phyloP scores from a whole-genome alignment of 2,888 invertebrate genomes.

The Cordilura impudica region DNA sequence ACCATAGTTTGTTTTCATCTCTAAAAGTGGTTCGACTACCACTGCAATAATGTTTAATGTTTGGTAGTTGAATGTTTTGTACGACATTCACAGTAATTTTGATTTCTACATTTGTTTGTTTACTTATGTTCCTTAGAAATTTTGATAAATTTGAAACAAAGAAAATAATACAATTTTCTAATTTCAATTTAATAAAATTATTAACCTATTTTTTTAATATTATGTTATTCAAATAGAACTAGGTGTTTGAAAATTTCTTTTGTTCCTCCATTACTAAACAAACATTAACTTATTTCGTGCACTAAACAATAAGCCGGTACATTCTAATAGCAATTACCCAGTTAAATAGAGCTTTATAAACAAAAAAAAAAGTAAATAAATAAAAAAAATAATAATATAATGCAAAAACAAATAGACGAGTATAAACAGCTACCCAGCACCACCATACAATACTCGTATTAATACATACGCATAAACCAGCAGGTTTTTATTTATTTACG shows the following conservation, averaged over 20 bases:
- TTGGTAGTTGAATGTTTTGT: too few relatives aligned
- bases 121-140: too few relatives aligned
- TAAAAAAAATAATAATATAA: too few relatives aligned
- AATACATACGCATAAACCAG: not conserved
- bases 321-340: slow-evolving; percentile 44
- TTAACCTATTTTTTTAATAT: too few relatives aligned
- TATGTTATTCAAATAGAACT: not conserved
- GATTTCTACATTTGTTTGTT: too few relatives aligned
- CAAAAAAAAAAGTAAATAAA: slow-evolving; percentile 36
- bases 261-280: slow-evolving; percentile 14
- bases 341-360: slow-evolving; percentile 49
- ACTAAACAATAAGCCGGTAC: slow-evolving; percentile 34
- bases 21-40: too few relatives aligned
- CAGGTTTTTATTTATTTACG: slow-evolving; percentile 46
- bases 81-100: too few relatives aligned
- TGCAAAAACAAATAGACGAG: slow-evolving; percentile 16
- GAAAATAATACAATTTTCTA: too few relatives aligned
- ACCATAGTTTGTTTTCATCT: too few relatives aligned
- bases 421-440: not conserved
- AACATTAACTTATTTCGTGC: slow-evolving; percentile 12
- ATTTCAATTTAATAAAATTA: too few relatives aligned
- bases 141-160: too few relatives aligned
- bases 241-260: slow-evolving; percentile 20
- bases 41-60: too few relatives aligned
- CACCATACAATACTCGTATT: not conserved